These are phyloP conservation scores for Papilio machaon DNA, from an alignment of 1,140 invertebrate genomes.

Conservation along the genomic window DNA sequence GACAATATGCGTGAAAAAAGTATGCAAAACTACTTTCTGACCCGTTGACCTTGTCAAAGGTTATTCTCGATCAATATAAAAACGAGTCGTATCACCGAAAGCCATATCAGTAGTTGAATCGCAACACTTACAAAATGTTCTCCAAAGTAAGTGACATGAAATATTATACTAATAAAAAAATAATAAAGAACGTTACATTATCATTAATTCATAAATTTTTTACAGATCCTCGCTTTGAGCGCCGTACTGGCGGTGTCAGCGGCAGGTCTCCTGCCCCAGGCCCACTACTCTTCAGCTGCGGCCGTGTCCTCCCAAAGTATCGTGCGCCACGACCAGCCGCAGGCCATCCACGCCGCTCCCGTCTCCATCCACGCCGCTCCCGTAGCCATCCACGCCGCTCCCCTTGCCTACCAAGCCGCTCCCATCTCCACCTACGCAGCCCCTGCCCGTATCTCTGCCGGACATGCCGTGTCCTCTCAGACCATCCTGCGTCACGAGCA, in stretches of 20 bases:
- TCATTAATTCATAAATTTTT: no score
- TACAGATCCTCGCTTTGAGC: slow-evolving; percentile 55
- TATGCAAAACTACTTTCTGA: slow-evolving; percentile 20
- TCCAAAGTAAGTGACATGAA: slow-evolving; percentile 2
- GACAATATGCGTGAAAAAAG: slow-evolving; percentile 3
- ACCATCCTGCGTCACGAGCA: slow-evolving; percentile 53
- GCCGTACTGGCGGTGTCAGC: slow-evolving; percentile 59
- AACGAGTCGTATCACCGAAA: slow-evolving; percentile 39
- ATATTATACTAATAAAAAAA: background rate
- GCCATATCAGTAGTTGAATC: slow-evolving; percentile 33
- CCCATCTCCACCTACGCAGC: slow-evolving; percentile 51
- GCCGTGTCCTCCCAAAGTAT: slow-evolving; percentile 71
- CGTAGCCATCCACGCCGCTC: slow-evolving; percentile 46
- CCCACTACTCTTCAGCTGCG: slow-evolving; percentile 62
- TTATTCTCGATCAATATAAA: slow-evolving; percentile 32
- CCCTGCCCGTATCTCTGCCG: slow-evolving; percentile 17
- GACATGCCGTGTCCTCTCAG: slow-evolving; percentile 52
- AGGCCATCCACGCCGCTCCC: slow-evolving; percentile 37
- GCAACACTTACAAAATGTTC: slow-evolving; percentile 25
- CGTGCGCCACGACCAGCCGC: slow-evolving; percentile 64
- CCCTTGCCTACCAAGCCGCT: slow-evolving; percentile 42
- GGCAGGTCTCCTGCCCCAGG: slow-evolving; percentile 59
- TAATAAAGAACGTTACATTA: background rate
- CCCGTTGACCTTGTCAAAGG: slow-evolving; percentile 4
- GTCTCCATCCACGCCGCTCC: slow-evolving; percentile 56